phyloP scores from a whole-genome alignment of 2,888 invertebrate species.

The Brenthis hecate region DNA sequence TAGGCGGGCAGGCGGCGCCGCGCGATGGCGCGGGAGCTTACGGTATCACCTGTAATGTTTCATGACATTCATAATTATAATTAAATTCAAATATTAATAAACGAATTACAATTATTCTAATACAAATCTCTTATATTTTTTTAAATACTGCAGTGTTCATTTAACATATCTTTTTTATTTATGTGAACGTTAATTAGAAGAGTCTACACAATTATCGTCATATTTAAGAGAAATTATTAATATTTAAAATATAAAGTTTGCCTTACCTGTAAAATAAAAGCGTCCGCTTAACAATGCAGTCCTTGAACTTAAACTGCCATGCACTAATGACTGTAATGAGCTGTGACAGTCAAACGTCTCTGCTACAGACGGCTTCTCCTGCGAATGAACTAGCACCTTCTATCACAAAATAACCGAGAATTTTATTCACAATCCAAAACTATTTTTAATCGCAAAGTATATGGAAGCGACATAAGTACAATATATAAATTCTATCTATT shows the following conservation, averaged over 20 bases:
- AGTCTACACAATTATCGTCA: no score
- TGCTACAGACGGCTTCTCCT: constrained; percentile 55
- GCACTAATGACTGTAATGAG: constrained; percentile 48
- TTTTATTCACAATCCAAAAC: constrained; percentile 65
- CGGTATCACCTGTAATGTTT: constrained; percentile 72
- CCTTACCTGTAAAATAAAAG: constrained; percentile 60
- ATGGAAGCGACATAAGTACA: constrained; percentile 20
- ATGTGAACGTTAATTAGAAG: no score
- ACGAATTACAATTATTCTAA: not conserved
- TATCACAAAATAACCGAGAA: constrained; percentile 57
- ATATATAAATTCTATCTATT: constrained; percentile 21
- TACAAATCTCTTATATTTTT: not conserved
- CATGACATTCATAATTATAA: constrained; percentile 44
- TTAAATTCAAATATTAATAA: not conserved
- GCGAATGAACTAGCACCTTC: constrained; percentile 60
- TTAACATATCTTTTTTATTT: no score
- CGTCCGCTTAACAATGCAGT: constrained; percentile 40
- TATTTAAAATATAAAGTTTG: constrained; percentile 15
- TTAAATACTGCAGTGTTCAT: not conserved
- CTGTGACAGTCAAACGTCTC: constrained; percentile 46
- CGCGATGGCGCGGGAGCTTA: constrained; percentile 48
- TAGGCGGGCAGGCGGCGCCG: constrained; percentile 58
- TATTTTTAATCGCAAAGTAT: constrained; percentile 58
- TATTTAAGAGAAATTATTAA: not conserved
- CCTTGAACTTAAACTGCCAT: constrained; percentile 70